Evolutionary conservation across 2,888 invertebrate genomes (phyloP).

Genomic region (Actias luna): DNA sequence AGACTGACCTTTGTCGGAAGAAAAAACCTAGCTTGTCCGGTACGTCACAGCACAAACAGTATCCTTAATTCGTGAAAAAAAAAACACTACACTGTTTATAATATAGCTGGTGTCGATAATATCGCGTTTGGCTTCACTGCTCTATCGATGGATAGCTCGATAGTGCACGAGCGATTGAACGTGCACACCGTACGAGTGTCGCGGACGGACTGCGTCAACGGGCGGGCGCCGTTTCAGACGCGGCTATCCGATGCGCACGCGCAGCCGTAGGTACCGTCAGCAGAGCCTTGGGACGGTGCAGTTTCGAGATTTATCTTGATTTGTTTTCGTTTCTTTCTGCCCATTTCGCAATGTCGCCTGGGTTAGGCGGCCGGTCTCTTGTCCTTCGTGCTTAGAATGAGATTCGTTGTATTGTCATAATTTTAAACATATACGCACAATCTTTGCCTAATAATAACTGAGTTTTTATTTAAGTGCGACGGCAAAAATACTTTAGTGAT

Average conservation of each 20-base stretch:
- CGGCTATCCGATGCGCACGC: conserved; percentile 40
- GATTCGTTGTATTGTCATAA: conserved; percentile 12
- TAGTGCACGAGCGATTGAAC: conserved; percentile 39
- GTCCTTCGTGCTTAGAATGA: conserved; percentile 17
- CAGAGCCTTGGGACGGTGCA: conserved; percentile 47
- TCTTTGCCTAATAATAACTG: no score
- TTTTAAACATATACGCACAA: conserved; percentile 3
- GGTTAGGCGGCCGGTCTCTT: conserved; percentile 9
- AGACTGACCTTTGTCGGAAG: conserved; percentile 49
- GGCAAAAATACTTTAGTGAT: no score
- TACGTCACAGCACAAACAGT: conserved; percentile 47
- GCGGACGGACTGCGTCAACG: conserved; percentile 47
- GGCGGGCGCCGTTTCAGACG: conserved; percentile 20
- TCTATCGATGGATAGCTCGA: conserved; percentile 50
- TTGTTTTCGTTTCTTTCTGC: conserved; percentile 25
- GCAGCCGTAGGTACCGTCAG: conserved; percentile 45
- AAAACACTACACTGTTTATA: conserved; percentile 52
- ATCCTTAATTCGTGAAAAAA: conserved; percentile 41
- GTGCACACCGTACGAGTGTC: conserved; percentile 36
- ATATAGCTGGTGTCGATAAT: conserved; percentile 37
- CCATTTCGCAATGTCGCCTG: conserved; percentile 18
- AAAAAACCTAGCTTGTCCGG: conserved; percentile 53
- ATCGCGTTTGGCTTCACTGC: conserved; percentile 45
- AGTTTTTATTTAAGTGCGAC: no score
- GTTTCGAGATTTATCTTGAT: conserved; percentile 65